Evolutionary conservation across 2,113 vertebrate genomes (phyloP).

Genomic region (Procapra przewalskii): DNA sequence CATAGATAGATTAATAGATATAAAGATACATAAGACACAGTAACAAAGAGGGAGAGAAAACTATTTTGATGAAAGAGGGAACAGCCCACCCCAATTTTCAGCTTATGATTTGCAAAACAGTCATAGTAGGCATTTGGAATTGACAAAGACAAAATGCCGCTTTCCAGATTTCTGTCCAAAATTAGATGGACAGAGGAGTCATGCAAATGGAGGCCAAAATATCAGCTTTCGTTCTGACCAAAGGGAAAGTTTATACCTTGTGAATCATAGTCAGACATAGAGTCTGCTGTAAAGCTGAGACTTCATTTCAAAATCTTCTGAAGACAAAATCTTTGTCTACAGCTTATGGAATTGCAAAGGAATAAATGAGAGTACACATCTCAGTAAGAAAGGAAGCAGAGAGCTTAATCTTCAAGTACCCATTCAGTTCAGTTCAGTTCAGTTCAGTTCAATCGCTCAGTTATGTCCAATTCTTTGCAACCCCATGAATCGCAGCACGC

Average conservation of each 20-base stretch:
- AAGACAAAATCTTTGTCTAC: neutral
- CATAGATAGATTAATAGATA: neutral
- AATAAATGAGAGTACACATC: neutral
- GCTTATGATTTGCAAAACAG: neutral
- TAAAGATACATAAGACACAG: neutral
- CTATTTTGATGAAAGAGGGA: neutral
- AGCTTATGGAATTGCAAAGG: neutral
- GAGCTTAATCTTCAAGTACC: rapidly evolving
- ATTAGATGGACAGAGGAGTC: neutral
- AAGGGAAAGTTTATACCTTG: neutral
- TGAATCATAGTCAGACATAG: neutral
- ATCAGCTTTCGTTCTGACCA: neutral
- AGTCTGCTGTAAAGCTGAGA: neutral
- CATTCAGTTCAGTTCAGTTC: neutral
- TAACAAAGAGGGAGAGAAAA: neutral
- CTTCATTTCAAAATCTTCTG: neutral
- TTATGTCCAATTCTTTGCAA: too few relatives aligned
- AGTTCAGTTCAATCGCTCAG: too few relatives aligned
- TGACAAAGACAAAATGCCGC: neutral
- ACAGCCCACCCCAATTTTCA: neutral
- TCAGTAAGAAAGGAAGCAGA: neutral
- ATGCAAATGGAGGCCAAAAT: neutral
- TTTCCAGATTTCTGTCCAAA: neutral
- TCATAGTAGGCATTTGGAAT: neutral
- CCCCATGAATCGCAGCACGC: too few relatives aligned